Evolutionary conservation across 1,140 invertebrate species (phyloP).

Genomic region (Camponotus vicinus): DNA sequence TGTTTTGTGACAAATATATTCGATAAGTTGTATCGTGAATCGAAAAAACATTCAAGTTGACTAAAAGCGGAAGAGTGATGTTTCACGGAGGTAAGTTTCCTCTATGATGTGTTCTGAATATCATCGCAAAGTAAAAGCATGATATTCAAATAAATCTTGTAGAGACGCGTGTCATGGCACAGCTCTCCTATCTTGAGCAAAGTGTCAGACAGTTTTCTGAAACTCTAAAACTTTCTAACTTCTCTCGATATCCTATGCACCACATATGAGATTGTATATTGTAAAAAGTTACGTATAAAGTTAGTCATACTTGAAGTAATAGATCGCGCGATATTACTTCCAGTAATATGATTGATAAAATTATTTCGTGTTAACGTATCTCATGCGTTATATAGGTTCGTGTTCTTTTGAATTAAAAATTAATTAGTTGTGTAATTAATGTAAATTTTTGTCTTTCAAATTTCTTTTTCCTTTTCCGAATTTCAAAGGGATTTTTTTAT

Average conservation of each 20-base stretch:
- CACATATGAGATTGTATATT: conserved; percentile 38
- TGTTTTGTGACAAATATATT: not conserved
- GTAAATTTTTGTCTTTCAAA: not conserved
- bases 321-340: not conserved
- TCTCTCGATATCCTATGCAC: conserved; percentile 28
- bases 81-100: conserved; percentile 38
- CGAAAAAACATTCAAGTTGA: conserved; percentile 18
- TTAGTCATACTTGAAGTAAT: conserved; percentile 28
- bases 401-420: not conserved
- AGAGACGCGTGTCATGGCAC: conserved; percentile 39
- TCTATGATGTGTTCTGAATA: conserved; percentile 38
- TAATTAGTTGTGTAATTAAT: not conserved
- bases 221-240: conserved; percentile 45
- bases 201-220: conserved; percentile 44
- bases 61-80: conserved; percentile 13
- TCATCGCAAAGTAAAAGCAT: conserved; percentile 48
- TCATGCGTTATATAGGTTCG: not conserved
- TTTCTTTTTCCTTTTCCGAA: not conserved
- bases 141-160: conserved; percentile 55
- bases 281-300: conserved; percentile 33
- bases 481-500: conserved; percentile 5
- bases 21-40: conserved; percentile 26
- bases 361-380: not conserved
- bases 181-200: conserved; percentile 36
- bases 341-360: not conserved